Evolutionary conservation across 2,113 vertebrate genomes (phyloP).

Genomic region (Hyla sarda): DNA sequence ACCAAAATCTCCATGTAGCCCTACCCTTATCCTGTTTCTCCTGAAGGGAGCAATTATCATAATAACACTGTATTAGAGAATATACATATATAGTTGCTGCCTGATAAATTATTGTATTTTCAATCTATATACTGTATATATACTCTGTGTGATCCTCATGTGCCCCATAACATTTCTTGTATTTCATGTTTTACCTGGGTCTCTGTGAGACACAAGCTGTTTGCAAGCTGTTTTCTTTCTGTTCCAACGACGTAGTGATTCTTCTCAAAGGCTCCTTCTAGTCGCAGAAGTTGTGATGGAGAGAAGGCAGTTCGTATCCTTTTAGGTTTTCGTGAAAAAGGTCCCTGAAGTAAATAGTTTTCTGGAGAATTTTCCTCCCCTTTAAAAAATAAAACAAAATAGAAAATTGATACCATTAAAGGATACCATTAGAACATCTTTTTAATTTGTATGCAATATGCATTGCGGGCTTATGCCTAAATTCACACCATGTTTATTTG

Average conservation of each 20-base stretch:
- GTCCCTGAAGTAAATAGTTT: slow-evolving; percentile 74
- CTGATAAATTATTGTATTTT: too few species aligned
- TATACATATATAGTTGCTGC: too few species aligned
- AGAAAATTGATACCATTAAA: background rate
- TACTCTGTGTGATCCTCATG: too few species aligned
- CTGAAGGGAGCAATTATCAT: too few species aligned
- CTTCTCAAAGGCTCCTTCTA: slow-evolving; percentile 81
- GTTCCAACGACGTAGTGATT: slow-evolving; percentile 84
- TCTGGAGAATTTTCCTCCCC: slow-evolving; percentile 78
- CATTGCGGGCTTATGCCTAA: too few species aligned
- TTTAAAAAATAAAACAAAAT: slow-evolving; percentile 44
- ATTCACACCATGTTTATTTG: too few species aligned
- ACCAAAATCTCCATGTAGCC: too few species aligned
- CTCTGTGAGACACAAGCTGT: slow-evolving; percentile 79
- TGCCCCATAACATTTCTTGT: background rate
- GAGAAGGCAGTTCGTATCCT: slow-evolving; percentile 79
- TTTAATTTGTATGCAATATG: too few species aligned
- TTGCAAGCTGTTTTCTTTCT: slow-evolving; percentile 82
- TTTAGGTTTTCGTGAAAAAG: slow-evolving; percentile 80
- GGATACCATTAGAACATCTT: too few species aligned
- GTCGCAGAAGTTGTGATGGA: slow-evolving; percentile 77
- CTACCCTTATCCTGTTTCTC: too few species aligned
- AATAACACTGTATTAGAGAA: too few species aligned
- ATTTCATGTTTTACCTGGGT: slow-evolving; percentile 69
- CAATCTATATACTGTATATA: too few species aligned